Evolutionary conservation across 2,113 vertebrate species (phyloP).

Genomic region (Meleagris gallopavo): DNA sequence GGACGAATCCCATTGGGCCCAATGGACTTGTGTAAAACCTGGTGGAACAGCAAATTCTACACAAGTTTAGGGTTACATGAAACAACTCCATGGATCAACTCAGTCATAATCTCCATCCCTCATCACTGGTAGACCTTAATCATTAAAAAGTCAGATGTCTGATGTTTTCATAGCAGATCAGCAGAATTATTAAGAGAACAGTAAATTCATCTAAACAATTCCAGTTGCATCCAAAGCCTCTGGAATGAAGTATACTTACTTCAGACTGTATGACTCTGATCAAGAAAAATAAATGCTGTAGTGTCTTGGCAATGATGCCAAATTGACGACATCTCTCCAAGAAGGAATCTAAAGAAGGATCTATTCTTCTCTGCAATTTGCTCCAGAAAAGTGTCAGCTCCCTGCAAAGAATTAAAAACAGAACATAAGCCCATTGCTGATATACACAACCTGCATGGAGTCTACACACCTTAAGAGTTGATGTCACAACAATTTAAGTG

Average conservation of each 20-base stretch:
- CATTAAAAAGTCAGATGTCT: not conserved
- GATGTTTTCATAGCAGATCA: not conserved
- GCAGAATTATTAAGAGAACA: not conserved
- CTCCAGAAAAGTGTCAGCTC: slow-evolving; percentile 96
- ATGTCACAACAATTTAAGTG: not conserved
- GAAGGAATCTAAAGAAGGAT: slow-evolving; percentile 90
- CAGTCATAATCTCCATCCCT: not conserved
- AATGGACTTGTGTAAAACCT: too few species aligned
- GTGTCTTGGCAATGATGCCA: slow-evolving; percentile 94
- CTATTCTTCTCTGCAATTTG: slow-evolving; percentile 94
- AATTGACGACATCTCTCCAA: slow-evolving; percentile 96
- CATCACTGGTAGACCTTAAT: not conserved
- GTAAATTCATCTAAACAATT: not conserved
- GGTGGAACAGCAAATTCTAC: too few species aligned
- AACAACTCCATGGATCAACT: not conserved
- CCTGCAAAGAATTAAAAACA: slow-evolving; percentile 76
- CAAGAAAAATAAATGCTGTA: slow-evolving; percentile 93
- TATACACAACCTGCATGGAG: not conserved
- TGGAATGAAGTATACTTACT: slow-evolving; percentile 78
- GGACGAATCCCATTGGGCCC: too few species aligned
- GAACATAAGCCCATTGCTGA: not conserved
- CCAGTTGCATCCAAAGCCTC: not conserved
- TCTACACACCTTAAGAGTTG: not conserved
- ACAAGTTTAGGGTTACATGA: not conserved
- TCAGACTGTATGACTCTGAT: slow-evolving; percentile 95